Evolutionary conservation across 2,113 vertebrate species (phyloP).

Genomic region (Chionomys nivalis): DNA sequence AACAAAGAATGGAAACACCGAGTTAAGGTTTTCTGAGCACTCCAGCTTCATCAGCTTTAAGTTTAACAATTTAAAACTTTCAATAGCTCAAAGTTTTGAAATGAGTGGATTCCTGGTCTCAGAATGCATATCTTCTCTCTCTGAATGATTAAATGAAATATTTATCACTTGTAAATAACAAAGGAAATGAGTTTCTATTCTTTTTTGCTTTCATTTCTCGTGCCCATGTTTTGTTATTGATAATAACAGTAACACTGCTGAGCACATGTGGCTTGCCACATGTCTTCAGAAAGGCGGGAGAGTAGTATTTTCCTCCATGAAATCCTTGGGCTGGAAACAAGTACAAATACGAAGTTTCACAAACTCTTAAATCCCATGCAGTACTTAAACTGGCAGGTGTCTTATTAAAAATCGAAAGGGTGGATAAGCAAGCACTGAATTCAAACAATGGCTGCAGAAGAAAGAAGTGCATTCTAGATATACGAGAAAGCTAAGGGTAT

Average conservation of each 20-base stretch:
- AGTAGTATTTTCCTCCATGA: background rate
- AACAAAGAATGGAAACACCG: background rate
- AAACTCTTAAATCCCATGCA: background rate
- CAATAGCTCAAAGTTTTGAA: background rate
- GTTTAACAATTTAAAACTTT: background rate
- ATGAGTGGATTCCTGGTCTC: background rate
- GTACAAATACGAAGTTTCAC: background rate
- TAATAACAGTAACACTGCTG: background rate
- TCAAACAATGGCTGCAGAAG: background rate
- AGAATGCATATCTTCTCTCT: background rate
- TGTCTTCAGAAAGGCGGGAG: background rate
- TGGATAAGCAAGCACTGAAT: background rate
- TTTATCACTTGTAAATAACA: background rate
- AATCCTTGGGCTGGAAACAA: background rate
- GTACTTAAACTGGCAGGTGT: background rate
- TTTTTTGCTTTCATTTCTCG: slow-evolving; percentile 18
- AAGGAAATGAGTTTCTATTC: background rate
- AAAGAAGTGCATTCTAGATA: background rate
- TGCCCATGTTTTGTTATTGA: background rate
- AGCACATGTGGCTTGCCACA: background rate
- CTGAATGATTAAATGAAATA: background rate
- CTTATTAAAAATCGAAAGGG: background rate
- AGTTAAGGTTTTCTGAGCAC: background rate
- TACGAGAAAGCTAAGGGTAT: background rate
- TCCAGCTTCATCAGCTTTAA: slow-evolving; percentile 28